Evolutionary conservation across 1,140 invertebrate genomes (phyloP).

Genomic region (Megalopta genalis): DNA sequence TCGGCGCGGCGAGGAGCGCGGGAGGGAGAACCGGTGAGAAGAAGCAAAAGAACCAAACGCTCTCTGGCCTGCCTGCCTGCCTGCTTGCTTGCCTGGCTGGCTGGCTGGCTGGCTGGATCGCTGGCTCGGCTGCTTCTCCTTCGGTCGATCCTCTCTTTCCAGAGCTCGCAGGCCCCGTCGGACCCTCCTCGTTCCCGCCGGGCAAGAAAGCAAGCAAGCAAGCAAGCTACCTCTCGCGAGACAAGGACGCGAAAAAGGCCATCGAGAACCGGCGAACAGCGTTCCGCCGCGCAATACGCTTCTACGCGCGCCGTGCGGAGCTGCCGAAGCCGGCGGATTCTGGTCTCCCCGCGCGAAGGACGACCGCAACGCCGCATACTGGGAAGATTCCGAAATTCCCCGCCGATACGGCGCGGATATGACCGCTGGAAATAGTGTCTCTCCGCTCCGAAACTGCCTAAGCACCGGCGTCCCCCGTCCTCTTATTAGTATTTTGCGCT

Average conservation of each 20-base stretch:
- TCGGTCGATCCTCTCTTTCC: background rate
- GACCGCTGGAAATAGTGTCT: conserved; percentile 27
- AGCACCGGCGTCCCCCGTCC: background rate
- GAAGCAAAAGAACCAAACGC: conserved; percentile 50
- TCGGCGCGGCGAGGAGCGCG: background rate
- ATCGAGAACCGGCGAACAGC: conserved; percentile 37
- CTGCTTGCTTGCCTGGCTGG: too few species aligned
- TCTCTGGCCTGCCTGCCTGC: conserved; percentile 13
- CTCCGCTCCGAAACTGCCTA: conserved; percentile 30
- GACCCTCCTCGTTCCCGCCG: background rate
- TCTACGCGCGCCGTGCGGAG: conserved; percentile 17
- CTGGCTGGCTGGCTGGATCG: conserved; percentile 18
- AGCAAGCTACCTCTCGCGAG: conserved; percentile 37
- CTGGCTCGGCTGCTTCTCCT: conserved; percentile 30
- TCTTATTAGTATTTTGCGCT: conserved; percentile 16
- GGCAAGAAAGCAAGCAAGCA: too few species aligned
- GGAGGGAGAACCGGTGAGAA: conserved; percentile 37
- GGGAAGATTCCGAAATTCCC: conserved; percentile 45
- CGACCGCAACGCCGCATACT: conserved; percentile 48
- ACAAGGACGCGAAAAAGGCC: conserved; percentile 60
- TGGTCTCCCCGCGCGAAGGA: conserved; percentile 39
- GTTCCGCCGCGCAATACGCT: conserved; percentile 27
- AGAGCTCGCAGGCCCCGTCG: too few species aligned
- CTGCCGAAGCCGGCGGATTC: conserved; percentile 11
- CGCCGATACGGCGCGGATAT: conserved; percentile 12